Evolutionary conservation across 2,888 invertebrate species (phyloP).

Genomic region (Imbricaverruca yamaguchii): DNA sequence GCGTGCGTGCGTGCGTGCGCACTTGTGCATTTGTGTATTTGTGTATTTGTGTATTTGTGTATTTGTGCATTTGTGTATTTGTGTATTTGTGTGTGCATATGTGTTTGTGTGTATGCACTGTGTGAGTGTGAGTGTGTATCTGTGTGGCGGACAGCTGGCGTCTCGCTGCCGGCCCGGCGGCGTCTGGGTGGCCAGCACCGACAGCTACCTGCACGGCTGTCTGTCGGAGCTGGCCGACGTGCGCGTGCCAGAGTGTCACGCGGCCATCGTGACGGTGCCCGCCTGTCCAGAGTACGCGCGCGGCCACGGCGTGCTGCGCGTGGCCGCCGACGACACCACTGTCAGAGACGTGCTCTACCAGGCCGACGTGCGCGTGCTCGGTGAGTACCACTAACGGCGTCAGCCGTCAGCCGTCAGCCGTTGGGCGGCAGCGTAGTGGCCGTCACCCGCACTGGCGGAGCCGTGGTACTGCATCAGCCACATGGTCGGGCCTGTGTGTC

Average conservation of each 20-base stretch:
- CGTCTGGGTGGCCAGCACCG: constrained; percentile 45
- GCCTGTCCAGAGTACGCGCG: constrained; percentile 38
- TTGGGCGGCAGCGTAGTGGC: constrained; percentile 25
- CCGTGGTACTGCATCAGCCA: no score
- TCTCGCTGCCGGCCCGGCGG: constrained; percentile 41
- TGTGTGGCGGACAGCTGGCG: constrained; percentile 36
- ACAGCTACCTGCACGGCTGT: constrained; percentile 38
- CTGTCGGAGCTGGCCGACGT: background rate
- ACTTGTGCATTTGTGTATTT: no score
- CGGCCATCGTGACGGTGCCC: constrained; percentile 41
- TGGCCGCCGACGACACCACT: constrained; percentile 32
- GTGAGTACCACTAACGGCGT: constrained; percentile 28
- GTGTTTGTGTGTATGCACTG: no score
- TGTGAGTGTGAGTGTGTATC: no score
- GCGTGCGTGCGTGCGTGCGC: no score
- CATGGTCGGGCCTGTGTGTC: no score
- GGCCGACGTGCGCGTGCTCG: constrained; percentile 36
- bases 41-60: no score
- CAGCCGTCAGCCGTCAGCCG: no score
- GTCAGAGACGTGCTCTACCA: constrained; percentile 22
- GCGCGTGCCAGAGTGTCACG: constrained; percentile 29
- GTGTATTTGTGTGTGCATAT: no score
- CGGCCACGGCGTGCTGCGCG: constrained; percentile 43
- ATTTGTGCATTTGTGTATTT: no score
- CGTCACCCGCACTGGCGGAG: background rate